A percentile compares a stretch with the other conserved stretches of the same genome.
phyloP scores from a whole-genome alignment of 2,113 vertebrate genomes.

The Spea multiplicata region DNA sequence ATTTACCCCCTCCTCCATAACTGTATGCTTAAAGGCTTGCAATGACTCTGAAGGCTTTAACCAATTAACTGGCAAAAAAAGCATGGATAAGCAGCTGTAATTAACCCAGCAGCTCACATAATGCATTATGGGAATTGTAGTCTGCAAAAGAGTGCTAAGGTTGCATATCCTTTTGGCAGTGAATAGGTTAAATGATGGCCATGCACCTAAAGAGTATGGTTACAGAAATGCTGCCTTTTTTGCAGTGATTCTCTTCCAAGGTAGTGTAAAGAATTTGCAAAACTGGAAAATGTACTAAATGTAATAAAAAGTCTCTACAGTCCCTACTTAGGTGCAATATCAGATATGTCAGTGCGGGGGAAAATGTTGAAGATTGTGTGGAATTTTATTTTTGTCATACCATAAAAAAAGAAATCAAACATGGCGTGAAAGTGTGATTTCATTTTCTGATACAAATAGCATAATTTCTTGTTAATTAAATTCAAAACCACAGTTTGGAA shows the following conservation, averaged over 20 bases:
- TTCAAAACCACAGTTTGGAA: no score
- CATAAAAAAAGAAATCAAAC: constrained; percentile 15
- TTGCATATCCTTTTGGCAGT: not conserved
- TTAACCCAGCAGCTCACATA: not conserved
- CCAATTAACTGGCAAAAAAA: not conserved
- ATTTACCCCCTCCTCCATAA: not conserved
- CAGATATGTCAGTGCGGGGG: not conserved
- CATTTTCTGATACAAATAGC: no score
- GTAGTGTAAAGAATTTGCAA: not conserved
- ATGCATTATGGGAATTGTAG: not conserved
- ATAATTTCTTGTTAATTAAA: no score
- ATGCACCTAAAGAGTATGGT: constrained; percentile 1
- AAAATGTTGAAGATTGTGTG: constrained; percentile 22
- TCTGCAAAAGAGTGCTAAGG: not conserved
- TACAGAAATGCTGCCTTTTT: not conserved
- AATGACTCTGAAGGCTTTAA: not conserved
- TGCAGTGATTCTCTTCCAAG: not conserved
- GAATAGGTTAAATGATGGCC: not conserved
- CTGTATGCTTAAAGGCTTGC: not conserved
- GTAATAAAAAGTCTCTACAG: not conserved
- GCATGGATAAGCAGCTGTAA: not conserved
- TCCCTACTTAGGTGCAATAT: constrained; percentile 36
- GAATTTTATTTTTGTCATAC: constrained; percentile 35
- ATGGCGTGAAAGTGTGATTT: no score
- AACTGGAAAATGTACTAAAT: constrained; percentile 17